A percentile compares a stretch with the other conserved stretches of the same genome.
Evolutionary conservation across 2,113 vertebrate genomes (phyloP).

Genomic region (Cryptomyrus ogoouensis): DNA sequence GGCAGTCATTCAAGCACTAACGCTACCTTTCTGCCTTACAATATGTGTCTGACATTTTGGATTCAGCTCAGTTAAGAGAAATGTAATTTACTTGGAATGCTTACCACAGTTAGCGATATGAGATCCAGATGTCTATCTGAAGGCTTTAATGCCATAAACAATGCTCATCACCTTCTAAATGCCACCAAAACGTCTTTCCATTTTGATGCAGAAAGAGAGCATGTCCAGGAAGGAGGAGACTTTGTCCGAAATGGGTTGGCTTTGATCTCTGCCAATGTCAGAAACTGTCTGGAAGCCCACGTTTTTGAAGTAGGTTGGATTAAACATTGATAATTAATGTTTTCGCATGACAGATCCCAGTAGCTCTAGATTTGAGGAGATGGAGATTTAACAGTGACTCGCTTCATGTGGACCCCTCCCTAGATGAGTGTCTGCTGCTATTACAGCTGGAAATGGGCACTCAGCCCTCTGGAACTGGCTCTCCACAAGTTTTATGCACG

Average conservation of each 20-base stretch:
- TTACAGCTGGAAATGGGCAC: background rate
- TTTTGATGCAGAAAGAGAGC: background rate
- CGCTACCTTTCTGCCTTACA: background rate
- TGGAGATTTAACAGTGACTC: background rate
- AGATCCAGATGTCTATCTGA: background rate
- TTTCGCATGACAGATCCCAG: background rate
- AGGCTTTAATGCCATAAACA: background rate
- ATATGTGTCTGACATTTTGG: background rate
- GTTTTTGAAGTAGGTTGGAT: background rate
- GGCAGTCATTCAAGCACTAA: conserved; percentile 12
- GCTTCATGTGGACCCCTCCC: background rate
- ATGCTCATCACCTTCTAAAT: background rate
- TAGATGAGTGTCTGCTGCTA: background rate
- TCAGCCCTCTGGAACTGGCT: background rate
- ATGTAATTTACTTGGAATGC: background rate
- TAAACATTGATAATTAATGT: conserved; percentile 1
- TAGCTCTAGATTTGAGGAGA: background rate
- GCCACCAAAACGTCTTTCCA: background rate
- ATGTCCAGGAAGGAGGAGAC: background rate
- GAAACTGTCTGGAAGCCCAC: background rate
- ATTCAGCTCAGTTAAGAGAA: background rate
- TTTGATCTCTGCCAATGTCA: background rate
- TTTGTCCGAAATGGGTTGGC: background rate
- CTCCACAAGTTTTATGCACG: background rate
- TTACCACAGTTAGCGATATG: background rate